phyloP scores from a whole-genome alignment of 2,888 invertebrate species.

The Elegia similella region DNA sequence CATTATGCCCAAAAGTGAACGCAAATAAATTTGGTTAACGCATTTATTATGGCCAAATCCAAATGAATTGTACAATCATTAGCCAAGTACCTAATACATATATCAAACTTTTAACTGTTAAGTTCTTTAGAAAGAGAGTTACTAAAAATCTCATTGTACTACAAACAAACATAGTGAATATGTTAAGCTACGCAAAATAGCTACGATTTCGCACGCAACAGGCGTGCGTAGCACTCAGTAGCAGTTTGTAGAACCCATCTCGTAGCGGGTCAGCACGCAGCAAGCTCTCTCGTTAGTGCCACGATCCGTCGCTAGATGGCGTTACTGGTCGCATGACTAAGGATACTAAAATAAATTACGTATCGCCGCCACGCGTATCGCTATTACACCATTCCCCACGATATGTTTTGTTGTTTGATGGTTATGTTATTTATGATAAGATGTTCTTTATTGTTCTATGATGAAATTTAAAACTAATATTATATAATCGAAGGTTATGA shows the following conservation, averaged over 20 bases:
- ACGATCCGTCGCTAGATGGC: slow-evolving; percentile 39
- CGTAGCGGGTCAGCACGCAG: slow-evolving; percentile 13
- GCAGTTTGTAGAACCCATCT: slow-evolving; percentile 13
- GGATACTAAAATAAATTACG: background rate
- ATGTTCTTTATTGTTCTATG: background rate
- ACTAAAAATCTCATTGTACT: background rate
- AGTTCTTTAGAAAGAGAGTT: too few species aligned
- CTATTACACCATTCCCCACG: slow-evolving; percentile 3
- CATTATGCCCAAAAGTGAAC: too few species aligned
- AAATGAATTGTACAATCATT: too few species aligned
- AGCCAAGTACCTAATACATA: too few species aligned
- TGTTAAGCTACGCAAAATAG: slow-evolving; percentile 10
- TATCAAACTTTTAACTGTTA: too few species aligned
- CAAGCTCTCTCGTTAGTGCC: slow-evolving; percentile 19
- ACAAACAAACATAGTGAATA: background rate
- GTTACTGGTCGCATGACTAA: slow-evolving; percentile 28
- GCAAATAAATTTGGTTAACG: too few species aligned
- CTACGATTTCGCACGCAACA: slow-evolving; percentile 7
- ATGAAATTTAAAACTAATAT: background rate
- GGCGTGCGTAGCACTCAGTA: slow-evolving; percentile 22
- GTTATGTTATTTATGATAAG: background rate
- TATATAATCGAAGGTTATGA: too few species aligned
- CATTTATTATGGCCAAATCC: too few species aligned
- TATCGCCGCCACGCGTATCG: slow-evolving; percentile 10
- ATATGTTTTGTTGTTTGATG: background rate